A percentile compares a stretch with the other conserved stretches of the same genome.
Conservation (phyloP, 2,888 invertebrate species). For the Digitonthophagus gazella region DNA sequence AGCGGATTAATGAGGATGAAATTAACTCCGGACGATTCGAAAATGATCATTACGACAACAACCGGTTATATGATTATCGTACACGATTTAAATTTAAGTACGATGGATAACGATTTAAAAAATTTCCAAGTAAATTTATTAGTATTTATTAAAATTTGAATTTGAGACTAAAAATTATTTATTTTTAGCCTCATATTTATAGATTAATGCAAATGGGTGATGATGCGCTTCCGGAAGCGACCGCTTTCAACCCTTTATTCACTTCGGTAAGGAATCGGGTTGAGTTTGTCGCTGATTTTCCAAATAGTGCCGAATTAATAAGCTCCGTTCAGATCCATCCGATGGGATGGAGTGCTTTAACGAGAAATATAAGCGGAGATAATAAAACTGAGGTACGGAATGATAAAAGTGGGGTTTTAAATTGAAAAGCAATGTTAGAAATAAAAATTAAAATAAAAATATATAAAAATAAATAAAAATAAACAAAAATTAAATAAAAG, state of each 20-base stretch:
- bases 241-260: slow-evolving; percentile 80
- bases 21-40: slow-evolving; percentile 79
- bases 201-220: slow-evolving; percentile 84
- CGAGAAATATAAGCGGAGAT: slow-evolving; percentile 82
- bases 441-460: not conserved
- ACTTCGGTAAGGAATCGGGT: slow-evolving; percentile 76
- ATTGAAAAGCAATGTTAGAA: not conserved
- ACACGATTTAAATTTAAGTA: slow-evolving; percentile 81
- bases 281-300: slow-evolving; percentile 90
- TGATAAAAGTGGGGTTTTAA: not conserved
- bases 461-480: too few species aligned
- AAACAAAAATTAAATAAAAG: too few species aligned
- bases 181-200: slow-evolving; percentile 81
- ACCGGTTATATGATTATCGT: slow-evolving; percentile 87
- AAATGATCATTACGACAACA: slow-evolving; percentile 88
- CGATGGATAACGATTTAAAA: slow-evolving; percentile 74
- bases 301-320: slow-evolving; percentile 88
- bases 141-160: not conserved
- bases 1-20: slow-evolving; percentile 83
- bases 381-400: slow-evolving; percentile 80
- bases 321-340: slow-evolving; percentile 87
- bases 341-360: slow-evolving; percentile 84
- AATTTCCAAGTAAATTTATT: slow-evolving; percentile 70
- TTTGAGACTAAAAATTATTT: slow-evolving; percentile 22
- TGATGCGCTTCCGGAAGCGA: slow-evolving; percentile 77